Evolutionary conservation across 2,797 vertebrate genomes (phyloP).

Genomic region (Enteromius mattozi): DNA sequence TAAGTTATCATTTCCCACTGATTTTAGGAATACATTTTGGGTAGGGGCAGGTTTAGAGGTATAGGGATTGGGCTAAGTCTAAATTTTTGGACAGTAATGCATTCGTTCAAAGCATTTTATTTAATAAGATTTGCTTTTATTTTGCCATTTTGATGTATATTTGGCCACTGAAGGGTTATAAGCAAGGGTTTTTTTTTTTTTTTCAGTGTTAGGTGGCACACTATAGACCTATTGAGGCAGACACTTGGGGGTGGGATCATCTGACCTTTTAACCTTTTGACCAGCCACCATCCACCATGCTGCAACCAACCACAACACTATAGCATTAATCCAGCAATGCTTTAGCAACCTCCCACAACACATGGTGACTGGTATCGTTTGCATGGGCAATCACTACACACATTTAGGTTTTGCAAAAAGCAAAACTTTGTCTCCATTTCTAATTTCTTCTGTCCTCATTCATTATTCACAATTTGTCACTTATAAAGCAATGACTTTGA

Average conservation of each 20-base stretch:
- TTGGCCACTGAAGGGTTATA: background rate
- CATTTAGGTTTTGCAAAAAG: background rate
- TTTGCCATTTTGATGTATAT: background rate
- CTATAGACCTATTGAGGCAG: background rate
- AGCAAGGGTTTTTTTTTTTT: background rate
- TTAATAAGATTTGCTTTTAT: background rate
- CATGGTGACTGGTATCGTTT: background rate
- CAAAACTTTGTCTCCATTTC: background rate
- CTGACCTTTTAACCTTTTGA: conserved; percentile 33
- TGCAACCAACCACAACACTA: conserved; percentile 77
- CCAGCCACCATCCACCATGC: conserved; percentile 60
- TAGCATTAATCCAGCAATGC: conserved; percentile 33
- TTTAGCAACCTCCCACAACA: background rate
- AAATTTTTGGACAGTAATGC: too few relatives aligned
- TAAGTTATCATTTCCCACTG: too few relatives aligned
- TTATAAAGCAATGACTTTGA: background rate
- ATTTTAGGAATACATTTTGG: too few relatives aligned
- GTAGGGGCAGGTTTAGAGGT: too few relatives aligned
- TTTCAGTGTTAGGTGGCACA: background rate
- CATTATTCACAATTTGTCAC: background rate
- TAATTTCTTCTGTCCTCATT: background rate
- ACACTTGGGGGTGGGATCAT: background rate
- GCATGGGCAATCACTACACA: background rate
- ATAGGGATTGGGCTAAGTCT: too few relatives aligned
- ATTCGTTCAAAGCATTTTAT: background rate